Base-by-base conservation (phyloP, 2,113 vertebrate genomes). In the Megalops atlanticus region DNA sequence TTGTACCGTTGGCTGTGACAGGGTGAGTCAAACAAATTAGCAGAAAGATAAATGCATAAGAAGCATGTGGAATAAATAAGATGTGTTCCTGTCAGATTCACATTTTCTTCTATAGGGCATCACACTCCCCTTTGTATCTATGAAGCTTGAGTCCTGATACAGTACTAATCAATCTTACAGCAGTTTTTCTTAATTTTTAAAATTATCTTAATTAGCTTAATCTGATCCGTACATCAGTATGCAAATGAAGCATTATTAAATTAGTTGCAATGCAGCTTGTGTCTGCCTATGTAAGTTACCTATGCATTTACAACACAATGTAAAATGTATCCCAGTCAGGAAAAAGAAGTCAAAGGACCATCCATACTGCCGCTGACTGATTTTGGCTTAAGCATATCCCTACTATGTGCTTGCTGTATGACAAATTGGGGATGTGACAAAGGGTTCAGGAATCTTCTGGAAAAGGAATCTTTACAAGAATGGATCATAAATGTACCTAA, bases 1-100 rank as follows among this genome's bases (percentile, higher is more conserved):
- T 75, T 81, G 31, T 36, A 64, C 21, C 27, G 49, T 38, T 75
- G 39, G 24, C 38, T 5, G 47, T 81, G 71, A 75, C 36, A 81
- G 49, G 36, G 45, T 58, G 36, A 81, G 69, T 75, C 80, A 81
- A 80, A 64, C 38, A 38, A 75, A 64, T 75, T 75, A 75, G 49
- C 49, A 39, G 80, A 27, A 72, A 75, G 49, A 75, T 75, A 33
- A 81, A 75, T 68, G 36, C 39, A 52, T 24, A 14, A 75, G 45
- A 36, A 68, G 58, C 15, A 10, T 33, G 41, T 27, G 40, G 49
- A 78, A 78, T 78, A 78, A 58, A 78, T 78, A 78, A 78, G 76
- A 38, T 27, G 15, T 39, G 76, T 39, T n/a, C 54, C 77, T 79
- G 77, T 79, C 77, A 79, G 54, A 40, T 45, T 38, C 18, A 76